phyloP scores from a whole-genome alignment of 2,797 vertebrate species.

The Tenualosa thibaudeaui region DNA sequence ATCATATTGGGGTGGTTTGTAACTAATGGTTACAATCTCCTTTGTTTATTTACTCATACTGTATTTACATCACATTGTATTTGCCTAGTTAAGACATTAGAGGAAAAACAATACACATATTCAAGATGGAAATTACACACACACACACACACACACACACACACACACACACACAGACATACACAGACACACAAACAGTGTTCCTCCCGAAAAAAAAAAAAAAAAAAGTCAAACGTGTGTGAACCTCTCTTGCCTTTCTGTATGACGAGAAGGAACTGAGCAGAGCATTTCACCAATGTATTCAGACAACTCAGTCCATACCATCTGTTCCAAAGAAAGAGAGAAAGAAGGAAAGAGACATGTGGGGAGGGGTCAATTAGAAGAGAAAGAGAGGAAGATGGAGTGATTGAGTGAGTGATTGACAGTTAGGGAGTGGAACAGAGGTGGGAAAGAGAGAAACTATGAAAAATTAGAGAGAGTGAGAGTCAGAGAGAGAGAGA shows the following conservation, averaged over 20 bases:
- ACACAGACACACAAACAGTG: no score
- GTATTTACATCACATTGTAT: background rate
- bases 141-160: no score
- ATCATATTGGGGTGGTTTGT: no score
- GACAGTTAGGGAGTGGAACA: background rate
- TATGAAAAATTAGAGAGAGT: background rate
- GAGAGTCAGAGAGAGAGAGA: background rate
- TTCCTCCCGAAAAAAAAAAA: no score
- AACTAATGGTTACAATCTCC: background rate
- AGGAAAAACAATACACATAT: no score
- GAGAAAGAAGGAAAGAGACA: background rate
- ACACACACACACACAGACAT: no score
- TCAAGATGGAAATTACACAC: no score
- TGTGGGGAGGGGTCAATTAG: background rate
- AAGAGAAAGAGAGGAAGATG: background rate
- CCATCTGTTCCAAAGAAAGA: background rate
- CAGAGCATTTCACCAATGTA: background rate
- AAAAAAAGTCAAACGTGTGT: no score
- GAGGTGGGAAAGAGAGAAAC: background rate
- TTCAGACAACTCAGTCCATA: constrained; percentile 14
- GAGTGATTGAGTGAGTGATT: background rate
- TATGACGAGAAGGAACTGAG: background rate
- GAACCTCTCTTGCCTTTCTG: background rate
- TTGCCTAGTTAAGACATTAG: no score
- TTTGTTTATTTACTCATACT: background rate